Evolutionary conservation across 2,113 vertebrate species (phyloP).

Genomic region (Colaptes auratus): DNA sequence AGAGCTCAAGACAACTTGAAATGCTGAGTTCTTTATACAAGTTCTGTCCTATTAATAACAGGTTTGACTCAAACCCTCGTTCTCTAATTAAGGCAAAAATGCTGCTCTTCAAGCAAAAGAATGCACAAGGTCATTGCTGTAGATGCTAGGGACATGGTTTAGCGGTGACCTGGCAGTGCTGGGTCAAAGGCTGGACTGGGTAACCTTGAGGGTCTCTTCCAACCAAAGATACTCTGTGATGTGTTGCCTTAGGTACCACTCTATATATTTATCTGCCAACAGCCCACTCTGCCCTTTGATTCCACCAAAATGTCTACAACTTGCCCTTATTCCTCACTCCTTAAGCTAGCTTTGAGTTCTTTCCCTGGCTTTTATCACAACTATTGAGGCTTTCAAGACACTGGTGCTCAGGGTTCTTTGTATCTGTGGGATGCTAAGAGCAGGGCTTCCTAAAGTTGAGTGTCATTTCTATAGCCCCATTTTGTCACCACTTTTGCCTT

Average conservation of each 20-base stretch:
- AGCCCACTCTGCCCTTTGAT: background rate
- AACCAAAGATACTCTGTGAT: background rate
- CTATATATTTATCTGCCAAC: background rate
- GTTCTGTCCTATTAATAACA: background rate
- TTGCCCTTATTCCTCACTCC: background rate
- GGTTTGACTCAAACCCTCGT: background rate
- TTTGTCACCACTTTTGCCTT: constrained; percentile 9
- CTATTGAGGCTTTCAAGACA: background rate
- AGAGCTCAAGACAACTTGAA: too few relatives aligned
- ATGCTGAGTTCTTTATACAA: background rate
- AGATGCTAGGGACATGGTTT: background rate
- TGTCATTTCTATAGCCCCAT: background rate
- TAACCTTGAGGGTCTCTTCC: too few relatives aligned
- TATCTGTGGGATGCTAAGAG: background rate
- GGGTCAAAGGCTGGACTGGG: too few relatives aligned
- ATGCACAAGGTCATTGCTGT: background rate
- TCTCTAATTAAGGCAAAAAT: background rate
- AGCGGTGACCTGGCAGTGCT: too few relatives aligned
- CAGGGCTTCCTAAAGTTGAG: background rate
- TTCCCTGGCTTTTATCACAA: constrained; percentile 5
- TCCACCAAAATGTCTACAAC: background rate
- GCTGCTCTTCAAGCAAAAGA: background rate
- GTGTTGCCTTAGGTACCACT: background rate
- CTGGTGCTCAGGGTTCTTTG: background rate
- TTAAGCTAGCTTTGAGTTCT: background rate